These are phyloP conservation scores for Melikaiella ostensackeni DNA, from an alignment of 2,888 invertebrate genomes.

Conservation along the genomic window DNA sequence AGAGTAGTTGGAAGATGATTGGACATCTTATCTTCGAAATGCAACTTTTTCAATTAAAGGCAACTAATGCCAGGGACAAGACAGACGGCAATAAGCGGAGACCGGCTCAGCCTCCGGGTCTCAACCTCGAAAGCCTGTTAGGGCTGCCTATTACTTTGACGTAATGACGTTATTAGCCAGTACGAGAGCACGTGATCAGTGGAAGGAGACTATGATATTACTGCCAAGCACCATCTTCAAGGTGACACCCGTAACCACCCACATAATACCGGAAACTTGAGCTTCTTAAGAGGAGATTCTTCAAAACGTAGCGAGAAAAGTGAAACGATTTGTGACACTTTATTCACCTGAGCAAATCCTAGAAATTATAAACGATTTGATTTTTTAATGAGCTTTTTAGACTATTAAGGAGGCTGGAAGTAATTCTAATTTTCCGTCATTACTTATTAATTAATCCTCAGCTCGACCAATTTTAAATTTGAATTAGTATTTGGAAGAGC, in stretches of 20 bases:
- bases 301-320: not conserved
- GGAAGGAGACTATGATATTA: slow-evolving; percentile 64
- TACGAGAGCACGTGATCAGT: slow-evolving; percentile 66
- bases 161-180: slow-evolving; percentile 71
- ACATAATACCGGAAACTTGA: slow-evolving; percentile 8
- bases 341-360: not conserved
- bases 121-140: slow-evolving; percentile 63
- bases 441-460: too few relatives aligned
- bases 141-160: slow-evolving; percentile 69
- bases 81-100: slow-evolving; percentile 3
- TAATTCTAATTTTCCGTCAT: too few relatives aligned
- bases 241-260: slow-evolving; percentile 61
- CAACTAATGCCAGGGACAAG: not conserved
- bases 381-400: too few relatives aligned
- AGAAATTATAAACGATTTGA: too few relatives aligned
- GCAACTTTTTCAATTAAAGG: slow-evolving; percentile 16
- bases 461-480: too few relatives aligned
- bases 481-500: too few relatives aligned
- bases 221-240: slow-evolving; percentile 65
- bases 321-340: not conserved
- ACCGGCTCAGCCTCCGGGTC: slow-evolving; percentile 46
- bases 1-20: not conserved
- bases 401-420: too few relatives aligned
- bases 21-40: not conserved
- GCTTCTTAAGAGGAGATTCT: not conserved